phyloP scores from a whole-genome alignment of 2,113 vertebrate species.

The Mixornis gularis region DNA sequence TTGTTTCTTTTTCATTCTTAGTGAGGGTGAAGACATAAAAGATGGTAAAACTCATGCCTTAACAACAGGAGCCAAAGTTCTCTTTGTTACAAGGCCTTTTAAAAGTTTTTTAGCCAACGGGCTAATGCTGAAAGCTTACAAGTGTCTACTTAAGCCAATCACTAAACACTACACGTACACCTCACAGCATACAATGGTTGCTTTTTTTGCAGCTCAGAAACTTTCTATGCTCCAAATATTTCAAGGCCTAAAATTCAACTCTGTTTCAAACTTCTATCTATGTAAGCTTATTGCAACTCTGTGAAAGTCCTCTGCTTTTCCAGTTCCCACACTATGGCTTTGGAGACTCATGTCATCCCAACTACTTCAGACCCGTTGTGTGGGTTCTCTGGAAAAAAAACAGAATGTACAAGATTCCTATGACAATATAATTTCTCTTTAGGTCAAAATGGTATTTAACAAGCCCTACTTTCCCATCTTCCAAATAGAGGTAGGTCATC shows the following conservation, averaged over 20 bases:
- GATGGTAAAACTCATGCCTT: neutral
- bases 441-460: neutral
- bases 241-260: neutral
- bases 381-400: neutral
- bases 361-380: neutral
- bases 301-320: neutral
- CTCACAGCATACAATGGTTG: neutral
- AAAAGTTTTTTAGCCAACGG: neutral
- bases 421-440: neutral
- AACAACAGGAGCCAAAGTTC: neutral
- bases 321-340: neutral
- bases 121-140: neutral
- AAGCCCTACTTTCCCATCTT: neutral
- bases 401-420: accelerated
- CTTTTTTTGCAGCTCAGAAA: neutral
- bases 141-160: neutral
- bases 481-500: neutral
- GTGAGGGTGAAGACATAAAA: neutral
- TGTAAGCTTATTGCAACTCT: neutral
- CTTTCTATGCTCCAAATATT: neutral
- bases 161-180: neutral
- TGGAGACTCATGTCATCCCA: neutral
- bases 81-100: neutral
- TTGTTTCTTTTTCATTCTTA: neutral
- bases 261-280: neutral